Percentiles rank a stretch among this genome's conserved stretches.
Evolutionary conservation across 2,888 invertebrate species (phyloP).

Genomic region (Macroteleia sp.): DNA sequence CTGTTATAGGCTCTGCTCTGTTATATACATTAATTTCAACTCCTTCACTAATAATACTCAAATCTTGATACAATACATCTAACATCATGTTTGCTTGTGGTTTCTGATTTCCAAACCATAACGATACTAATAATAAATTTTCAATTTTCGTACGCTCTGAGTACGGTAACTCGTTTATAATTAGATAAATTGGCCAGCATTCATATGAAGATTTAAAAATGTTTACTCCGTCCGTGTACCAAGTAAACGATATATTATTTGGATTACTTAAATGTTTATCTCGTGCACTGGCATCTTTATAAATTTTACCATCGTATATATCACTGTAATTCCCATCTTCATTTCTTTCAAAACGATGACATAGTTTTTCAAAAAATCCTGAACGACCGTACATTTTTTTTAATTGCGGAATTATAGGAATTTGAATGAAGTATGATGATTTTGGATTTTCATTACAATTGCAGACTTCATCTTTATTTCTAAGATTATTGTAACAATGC

Average conservation of each 20-base stretch:
- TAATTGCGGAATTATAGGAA: conserved; percentile 12
- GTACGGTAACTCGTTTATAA: too few species aligned
- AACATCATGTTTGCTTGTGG: conserved; percentile 50
- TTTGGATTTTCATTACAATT: conserved; percentile 2
- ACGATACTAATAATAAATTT: conserved; percentile 50
- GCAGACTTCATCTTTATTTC: conserved; percentile 5
- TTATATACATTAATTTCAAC: background rate
- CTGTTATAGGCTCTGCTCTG: background rate
- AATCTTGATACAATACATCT: conserved; percentile 3
- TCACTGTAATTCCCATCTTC: background rate
- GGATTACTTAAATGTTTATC: background rate
- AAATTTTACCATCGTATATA: conserved; percentile 15
- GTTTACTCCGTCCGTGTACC: too few species aligned
- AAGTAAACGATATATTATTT: conserved; percentile 18
- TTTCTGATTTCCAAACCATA: conserved; percentile 59
- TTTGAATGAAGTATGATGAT: conserved; percentile 7
- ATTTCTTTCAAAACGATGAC: background rate
- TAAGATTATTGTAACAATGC: background rate
- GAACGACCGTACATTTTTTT: conserved; percentile 5
- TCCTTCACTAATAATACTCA: background rate
- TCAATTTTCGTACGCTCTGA: conserved; percentile 22
- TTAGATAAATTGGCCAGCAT: conserved; percentile 25
- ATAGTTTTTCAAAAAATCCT: background rate
- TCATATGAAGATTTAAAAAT: conserved; percentile 26
- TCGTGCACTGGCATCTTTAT: background rate